Conservation (phyloP, 1,140 invertebrate genomes). For the Trichonephila clavata region DNA sequence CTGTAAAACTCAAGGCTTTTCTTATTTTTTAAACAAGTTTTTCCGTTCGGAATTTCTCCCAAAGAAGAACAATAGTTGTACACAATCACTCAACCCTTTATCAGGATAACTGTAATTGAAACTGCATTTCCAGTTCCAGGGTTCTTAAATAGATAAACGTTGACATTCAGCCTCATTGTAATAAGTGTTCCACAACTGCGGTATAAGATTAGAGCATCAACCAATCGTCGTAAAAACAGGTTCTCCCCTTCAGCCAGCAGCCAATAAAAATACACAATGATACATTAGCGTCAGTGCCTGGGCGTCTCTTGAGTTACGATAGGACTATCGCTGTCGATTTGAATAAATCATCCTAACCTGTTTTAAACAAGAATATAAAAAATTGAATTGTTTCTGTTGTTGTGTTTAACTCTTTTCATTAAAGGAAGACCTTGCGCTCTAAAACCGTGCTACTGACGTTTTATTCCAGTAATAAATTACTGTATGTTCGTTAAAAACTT, state of each 20-base stretch:
- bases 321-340: slow-evolving; percentile 56
- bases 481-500: neutral
- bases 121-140: neutral
- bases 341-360: slow-evolving; percentile 58
- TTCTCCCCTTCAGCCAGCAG: slow-evolving; percentile 54
- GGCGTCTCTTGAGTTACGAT: slow-evolving; percentile 76
- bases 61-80: too few relatives aligned
- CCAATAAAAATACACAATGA: slow-evolving; percentile 69
- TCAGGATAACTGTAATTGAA: neutral
- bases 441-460: neutral
- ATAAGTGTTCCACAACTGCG: neutral
- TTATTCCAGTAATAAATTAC: neutral
- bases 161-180: slow-evolving; percentile 16
- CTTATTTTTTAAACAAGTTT: too few relatives aligned
- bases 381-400: slow-evolving; percentile 8
- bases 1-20: too few relatives aligned
- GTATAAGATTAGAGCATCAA: slow-evolving; percentile 69
- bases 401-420: neutral
- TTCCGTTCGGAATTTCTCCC: too few relatives aligned
- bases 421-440: neutral
- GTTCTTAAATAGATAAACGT: neutral
- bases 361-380: neutral
- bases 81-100: too few relatives aligned
- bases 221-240: slow-evolving; percentile 62
- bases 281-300: slow-evolving; percentile 63